Evolutionary conservation across 1,140 invertebrate species (phyloP).

Genomic region (Piezodorus guildinii): DNA sequence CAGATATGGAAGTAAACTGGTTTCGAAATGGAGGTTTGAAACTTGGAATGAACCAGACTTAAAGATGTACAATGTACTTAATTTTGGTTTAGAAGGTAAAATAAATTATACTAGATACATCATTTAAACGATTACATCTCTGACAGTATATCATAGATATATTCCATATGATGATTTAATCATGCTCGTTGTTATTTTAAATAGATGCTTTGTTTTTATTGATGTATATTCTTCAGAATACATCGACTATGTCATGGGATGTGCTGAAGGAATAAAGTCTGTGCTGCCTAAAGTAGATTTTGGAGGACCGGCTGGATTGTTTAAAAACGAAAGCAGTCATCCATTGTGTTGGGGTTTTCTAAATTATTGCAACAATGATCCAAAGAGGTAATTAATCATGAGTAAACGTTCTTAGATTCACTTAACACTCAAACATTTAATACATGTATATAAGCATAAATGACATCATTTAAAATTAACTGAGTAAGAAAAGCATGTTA

Average conservation of each 20-base stretch:
- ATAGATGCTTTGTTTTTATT: too few species aligned
- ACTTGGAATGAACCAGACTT: conserved; percentile 43
- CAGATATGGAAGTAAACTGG: conserved; percentile 32
- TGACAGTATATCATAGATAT: too few species aligned
- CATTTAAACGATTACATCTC: too few species aligned
- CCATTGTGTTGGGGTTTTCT: conserved; percentile 38
- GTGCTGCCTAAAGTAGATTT: conserved; percentile 26
- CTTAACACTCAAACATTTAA: too few species aligned
- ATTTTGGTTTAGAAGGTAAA: conserved; percentile 35
- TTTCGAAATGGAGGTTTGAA: conserved; percentile 39
- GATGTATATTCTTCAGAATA: conserved; percentile 20
- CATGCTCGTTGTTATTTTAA: too few species aligned
- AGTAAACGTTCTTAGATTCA: not conserved
- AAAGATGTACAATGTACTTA: conserved; percentile 36
- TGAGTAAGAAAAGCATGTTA: too few species aligned
- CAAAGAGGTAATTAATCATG: conserved; percentile 10
- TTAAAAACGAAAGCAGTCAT: conserved; percentile 34
- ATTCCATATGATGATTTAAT: too few species aligned
- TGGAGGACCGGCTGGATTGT: conserved; percentile 39
- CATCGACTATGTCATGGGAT: conserved; percentile 30
- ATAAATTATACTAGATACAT: too few species aligned
- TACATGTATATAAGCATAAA: too few species aligned
- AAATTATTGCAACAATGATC: conserved; percentile 33
- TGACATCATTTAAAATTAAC: too few species aligned
- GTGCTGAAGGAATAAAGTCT: conserved; percentile 31